Conservation (phyloP, 2,113 vertebrate genomes). For the Murina feae region DNA sequence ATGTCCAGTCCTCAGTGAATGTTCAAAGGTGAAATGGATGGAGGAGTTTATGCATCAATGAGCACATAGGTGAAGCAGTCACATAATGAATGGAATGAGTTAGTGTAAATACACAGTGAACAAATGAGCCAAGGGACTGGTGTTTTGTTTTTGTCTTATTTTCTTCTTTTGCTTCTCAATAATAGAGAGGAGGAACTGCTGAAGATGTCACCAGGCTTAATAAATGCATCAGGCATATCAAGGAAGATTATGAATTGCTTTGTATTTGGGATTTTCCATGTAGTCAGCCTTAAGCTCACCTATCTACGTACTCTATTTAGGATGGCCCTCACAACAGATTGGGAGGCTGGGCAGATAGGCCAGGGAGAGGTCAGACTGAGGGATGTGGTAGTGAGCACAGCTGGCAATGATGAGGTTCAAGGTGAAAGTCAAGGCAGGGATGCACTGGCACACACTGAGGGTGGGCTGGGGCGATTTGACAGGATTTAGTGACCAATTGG, state of each 20-base stretch:
- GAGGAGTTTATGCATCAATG: background rate
- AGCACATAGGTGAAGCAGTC: background rate
- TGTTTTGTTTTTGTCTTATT: background rate
- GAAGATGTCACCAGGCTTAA: background rate
- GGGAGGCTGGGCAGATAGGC: background rate
- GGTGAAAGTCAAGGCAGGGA: fast-evolving
- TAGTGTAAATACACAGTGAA: background rate
- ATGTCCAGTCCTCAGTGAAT: background rate
- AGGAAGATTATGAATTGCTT: background rate
- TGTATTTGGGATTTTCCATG: background rate
- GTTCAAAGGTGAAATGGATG: too few species aligned
- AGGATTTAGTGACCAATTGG: background rate
- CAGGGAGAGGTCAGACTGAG: background rate
- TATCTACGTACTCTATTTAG: background rate
- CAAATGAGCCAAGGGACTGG: too few species aligned
- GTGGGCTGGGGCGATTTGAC: background rate
- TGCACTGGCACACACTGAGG: fast-evolving
- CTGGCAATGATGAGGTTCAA: background rate
- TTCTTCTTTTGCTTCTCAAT: background rate
- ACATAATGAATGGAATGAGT: background rate
- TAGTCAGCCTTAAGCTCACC: background rate
- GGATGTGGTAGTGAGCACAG: background rate
- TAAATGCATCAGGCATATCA: background rate
- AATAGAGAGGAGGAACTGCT: background rate
- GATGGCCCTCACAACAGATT: background rate